phyloP scores from a whole-genome alignment of 1,140 invertebrate genomes.

The Hypothenemus hampei region DNA sequence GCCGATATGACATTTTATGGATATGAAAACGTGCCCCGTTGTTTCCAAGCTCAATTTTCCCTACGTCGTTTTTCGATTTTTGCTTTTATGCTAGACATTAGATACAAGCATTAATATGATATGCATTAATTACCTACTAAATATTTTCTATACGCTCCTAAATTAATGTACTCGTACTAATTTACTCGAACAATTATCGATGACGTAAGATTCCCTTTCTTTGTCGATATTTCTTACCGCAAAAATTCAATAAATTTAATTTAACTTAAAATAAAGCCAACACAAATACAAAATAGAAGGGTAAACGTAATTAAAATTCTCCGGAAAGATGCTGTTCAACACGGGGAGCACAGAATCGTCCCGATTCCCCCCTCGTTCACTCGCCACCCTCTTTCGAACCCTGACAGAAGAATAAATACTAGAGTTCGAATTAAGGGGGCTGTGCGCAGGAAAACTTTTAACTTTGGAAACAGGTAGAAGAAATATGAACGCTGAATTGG shows the following conservation, averaged over 20 bases:
- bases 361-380: too few relatives aligned
- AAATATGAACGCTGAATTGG: slow-evolving; percentile 25
- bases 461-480: slow-evolving; percentile 27
- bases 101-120: too few relatives aligned
- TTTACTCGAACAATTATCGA: too few relatives aligned
- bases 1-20: slow-evolving; percentile 14
- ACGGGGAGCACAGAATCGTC: too few relatives aligned
- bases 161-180: too few relatives aligned
- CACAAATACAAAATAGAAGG: slow-evolving; percentile 35
- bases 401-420: slow-evolving; percentile 38
- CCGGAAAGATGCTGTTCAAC: slow-evolving; percentile 38
- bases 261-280: slow-evolving; percentile 38
- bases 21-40: slow-evolving; percentile 1
- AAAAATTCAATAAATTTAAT: slow-evolving; percentile 40
- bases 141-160: too few relatives aligned
- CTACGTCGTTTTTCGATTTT: too few relatives aligned
- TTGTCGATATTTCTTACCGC: slow-evolving; percentile 24
- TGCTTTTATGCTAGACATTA: too few relatives aligned
- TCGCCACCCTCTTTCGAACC: too few relatives aligned
- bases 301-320: slow-evolving; percentile 43
- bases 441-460: slow-evolving; percentile 22
- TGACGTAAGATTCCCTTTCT: too few relatives aligned
- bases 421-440: slow-evolving; percentile 38
- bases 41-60: too few relatives aligned
- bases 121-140: too few relatives aligned